Evolutionary conservation across 2,113 vertebrate genomes (phyloP).

Genomic region (Halcyon senegalensis): DNA sequence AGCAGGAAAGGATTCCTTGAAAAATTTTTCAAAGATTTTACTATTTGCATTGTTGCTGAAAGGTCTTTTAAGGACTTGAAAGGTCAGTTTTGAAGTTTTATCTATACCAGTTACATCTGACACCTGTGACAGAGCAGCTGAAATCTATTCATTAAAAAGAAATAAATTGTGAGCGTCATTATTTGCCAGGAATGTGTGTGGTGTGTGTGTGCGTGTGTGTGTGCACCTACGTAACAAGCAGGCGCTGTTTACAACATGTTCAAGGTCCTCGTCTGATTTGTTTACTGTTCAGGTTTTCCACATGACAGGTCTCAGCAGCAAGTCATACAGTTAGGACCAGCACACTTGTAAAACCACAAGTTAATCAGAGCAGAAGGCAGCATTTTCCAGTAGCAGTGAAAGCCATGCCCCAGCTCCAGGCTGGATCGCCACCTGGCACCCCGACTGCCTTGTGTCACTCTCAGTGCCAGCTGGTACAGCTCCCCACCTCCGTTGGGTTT

Average conservation of each 20-base stretch:
- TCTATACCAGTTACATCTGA: not conserved
- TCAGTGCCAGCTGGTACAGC: not conserved
- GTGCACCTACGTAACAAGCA: not conserved
- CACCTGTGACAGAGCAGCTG: not conserved
- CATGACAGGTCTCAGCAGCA: not conserved
- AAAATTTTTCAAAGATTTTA: not conserved
- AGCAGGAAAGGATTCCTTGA: not conserved
- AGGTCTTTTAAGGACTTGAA: not conserved
- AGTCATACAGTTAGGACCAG: not conserved
- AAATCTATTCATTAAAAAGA: not conserved
- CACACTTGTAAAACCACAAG: not conserved
- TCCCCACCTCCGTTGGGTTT: not conserved
- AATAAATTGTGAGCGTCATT: not conserved
- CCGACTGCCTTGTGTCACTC: not conserved
- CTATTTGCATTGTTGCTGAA: not conserved
- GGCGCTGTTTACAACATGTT: conserved; percentile 37
- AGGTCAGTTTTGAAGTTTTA: not conserved
- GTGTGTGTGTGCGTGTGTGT: not conserved
- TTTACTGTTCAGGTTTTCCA: conserved; percentile 34
- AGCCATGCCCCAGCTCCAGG: not conserved
- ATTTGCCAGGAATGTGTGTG: not conserved
- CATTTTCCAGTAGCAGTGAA: not conserved
- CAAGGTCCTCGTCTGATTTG: conserved; percentile 18
- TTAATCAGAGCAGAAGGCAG: not conserved
- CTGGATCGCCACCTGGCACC: not conserved